Conservation (phyloP, 2,888 invertebrate genomes). For the Drosophila suboccidentalis region DNA sequence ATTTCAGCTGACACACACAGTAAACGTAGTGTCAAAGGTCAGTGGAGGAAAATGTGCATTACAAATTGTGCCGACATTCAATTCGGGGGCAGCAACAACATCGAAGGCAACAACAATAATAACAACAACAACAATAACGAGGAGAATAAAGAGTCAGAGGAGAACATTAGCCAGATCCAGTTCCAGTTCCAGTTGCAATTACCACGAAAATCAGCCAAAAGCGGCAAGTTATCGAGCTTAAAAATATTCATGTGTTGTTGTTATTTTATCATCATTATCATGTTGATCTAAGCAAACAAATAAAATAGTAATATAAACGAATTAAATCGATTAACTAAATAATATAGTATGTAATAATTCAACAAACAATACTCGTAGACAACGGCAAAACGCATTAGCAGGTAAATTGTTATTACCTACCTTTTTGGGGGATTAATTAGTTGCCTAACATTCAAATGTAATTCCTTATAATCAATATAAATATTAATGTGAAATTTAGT, state of each 20-base stretch:
- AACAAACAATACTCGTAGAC: slow-evolving; percentile 5
- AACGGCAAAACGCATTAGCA: slow-evolving; percentile 25
- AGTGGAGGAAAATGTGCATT: slow-evolving; percentile 70
- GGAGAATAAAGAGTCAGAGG: slow-evolving; percentile 24
- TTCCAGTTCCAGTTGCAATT: slow-evolving; percentile 58
- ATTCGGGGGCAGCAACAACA: slow-evolving; percentile 34
- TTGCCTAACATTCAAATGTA: not conserved
- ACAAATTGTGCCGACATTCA: slow-evolving; percentile 64
- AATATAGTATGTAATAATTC: slow-evolving; percentile 9
- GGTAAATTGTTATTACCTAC: slow-evolving; percentile 51
- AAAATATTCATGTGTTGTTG: slow-evolving; percentile 75
- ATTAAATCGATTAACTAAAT: slow-evolving; percentile 7
- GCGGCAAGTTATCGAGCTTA: slow-evolving; percentile 62
- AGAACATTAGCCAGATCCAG: slow-evolving; percentile 51
- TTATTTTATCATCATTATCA: slow-evolving; percentile 69
- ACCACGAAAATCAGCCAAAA: slow-evolving; percentile 49
- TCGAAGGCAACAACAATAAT: slow-evolving; percentile 15
- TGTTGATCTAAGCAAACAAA: slow-evolving; percentile 51
- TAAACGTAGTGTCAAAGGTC: slow-evolving; percentile 46
- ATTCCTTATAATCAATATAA: not conserved
- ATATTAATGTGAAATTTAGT: no score
- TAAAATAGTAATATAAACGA: not conserved
- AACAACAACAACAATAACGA: slow-evolving; percentile 21
- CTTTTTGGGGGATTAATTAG: not conserved
- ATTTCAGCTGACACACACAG: slow-evolving; percentile 51